These are phyloP conservation scores for Paedocypris sp. DNA, from an alignment of 2,113 vertebrate genomes.

Conservation along the genomic window DNA sequence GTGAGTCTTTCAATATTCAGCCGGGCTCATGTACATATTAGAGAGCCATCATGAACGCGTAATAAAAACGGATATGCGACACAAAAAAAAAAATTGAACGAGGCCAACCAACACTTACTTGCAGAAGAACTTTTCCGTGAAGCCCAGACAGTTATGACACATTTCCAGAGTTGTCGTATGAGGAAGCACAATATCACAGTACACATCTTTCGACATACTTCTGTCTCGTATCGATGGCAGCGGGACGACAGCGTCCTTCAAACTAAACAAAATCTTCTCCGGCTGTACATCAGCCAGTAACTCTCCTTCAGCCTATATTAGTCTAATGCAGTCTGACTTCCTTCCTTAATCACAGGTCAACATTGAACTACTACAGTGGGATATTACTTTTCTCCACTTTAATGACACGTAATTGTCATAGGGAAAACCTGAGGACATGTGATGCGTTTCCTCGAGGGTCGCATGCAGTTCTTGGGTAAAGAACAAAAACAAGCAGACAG, in stretches of 20 bases:
- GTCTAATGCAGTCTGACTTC: slow-evolving; percentile 23
- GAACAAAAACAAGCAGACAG: too few species aligned
- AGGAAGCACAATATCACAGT: slow-evolving; percentile 44
- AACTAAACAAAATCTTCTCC: neutral
- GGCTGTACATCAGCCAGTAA: neutral
- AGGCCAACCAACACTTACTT: slow-evolving; percentile 29
- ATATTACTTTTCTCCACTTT: neutral
- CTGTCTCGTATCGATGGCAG: neutral
- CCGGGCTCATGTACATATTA: neutral
- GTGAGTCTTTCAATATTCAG: neutral
- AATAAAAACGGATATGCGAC: too few species aligned
- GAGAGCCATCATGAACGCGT: too few species aligned
- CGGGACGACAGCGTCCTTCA: neutral
- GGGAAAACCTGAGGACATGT: neutral
- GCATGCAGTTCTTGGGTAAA: too few species aligned
- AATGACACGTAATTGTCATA: neutral
- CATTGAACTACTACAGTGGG: neutral
- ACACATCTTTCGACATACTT: slow-evolving; percentile 44
- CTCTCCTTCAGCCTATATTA: slow-evolving; percentile 20
- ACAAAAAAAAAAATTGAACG: neutral
- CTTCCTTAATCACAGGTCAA: slow-evolving; percentile 27
- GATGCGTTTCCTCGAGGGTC: neutral
- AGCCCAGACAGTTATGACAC: slow-evolving; percentile 34
- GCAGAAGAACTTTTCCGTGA: slow-evolving; percentile 22
- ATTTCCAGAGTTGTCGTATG: slow-evolving; percentile 40